Base-by-base conservation (phyloP, 2,888 invertebrate genomes). In the Melikaiella ostensackeni region DNA sequence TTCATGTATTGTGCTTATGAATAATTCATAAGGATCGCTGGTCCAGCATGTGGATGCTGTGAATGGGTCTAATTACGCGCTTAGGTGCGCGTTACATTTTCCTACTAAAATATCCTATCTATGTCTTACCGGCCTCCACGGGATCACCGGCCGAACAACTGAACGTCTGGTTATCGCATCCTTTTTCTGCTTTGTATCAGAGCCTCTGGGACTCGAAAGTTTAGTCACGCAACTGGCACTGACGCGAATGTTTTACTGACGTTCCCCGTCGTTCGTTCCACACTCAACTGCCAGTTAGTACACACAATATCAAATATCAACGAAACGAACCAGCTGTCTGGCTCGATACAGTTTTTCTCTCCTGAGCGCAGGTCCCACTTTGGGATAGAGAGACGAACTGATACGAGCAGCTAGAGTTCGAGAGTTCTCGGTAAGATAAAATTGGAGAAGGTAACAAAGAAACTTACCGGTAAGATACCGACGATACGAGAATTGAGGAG, bases 331-430 rank as follows among this genome's bases (percentile, higher is more conserved):
- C 87, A 88, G 88, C 86, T 86, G 88, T 86, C 88, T 89, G 89
- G 91, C 88, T 91, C 91, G 90, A 91, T 91, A 91, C 88, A 87
- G 87, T 86, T 84, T 82, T 83, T 79, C 85, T 85, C 86, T 80
- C 83, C 82, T 86, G 77, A 85, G 89, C 91, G 91, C 91, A 90
- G 89, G 90, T 80, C 70, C 27, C n/a, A 50, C 30, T 46, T 70
- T n/a, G 19, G 30, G 46, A 50, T 30, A 19, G 50, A 8, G 24
- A 16, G 8, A 3, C 27, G 19, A 27, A 70, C 13, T 38, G 38
- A 38, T 4, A 3, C 0, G 38, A 3, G 13, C 2, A n/a, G n/a
- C n/a, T n/a, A n/a, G n/a, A n/a, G n/a, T n/a, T n/a, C n/a, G n/a
- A n/a, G n/a, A n/a, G n/a, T n/a, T n/a, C n/a, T n/a, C n/a, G n/a